phyloP scores from a whole-genome alignment of 2,113 vertebrate species.

The Capra hircus region DNA sequence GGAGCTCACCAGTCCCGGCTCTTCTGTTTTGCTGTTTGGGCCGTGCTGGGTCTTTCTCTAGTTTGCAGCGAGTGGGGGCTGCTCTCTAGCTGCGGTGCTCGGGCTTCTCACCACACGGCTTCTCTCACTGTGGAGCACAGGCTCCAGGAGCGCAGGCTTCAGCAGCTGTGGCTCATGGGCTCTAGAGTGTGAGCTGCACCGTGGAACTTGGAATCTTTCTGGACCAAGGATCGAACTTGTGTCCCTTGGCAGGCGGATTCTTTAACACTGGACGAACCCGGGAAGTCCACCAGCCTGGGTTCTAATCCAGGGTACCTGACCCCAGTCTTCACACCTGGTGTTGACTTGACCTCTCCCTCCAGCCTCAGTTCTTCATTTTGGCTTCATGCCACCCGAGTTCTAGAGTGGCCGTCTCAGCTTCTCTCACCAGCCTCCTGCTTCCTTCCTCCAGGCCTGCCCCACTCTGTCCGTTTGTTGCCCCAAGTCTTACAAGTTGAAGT shows the following conservation, averaged over 20 bases:
- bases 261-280: background rate
- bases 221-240: background rate
- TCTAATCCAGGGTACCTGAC: background rate
- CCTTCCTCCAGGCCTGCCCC: background rate
- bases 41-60: background rate
- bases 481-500: background rate
- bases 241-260: background rate
- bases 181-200: background rate
- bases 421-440: background rate
- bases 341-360: background rate
- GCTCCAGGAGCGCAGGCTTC: fast-evolving
- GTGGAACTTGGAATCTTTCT: background rate
- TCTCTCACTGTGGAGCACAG: background rate
- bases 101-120: background rate
- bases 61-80: background rate
- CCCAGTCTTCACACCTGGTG: background rate
- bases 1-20: background rate
- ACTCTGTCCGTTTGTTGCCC: background rate
- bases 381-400: background rate
- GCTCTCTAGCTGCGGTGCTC: fast-evolving
- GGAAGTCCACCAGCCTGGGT: background rate
- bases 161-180: background rate
- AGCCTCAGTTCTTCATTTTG: background rate
- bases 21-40: background rate
- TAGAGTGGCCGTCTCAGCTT: background rate